These are phyloP conservation scores for Oscheius sp. DNA, from an alignment of 2,888 invertebrate genomes.

Conservation along the genomic window DNA sequence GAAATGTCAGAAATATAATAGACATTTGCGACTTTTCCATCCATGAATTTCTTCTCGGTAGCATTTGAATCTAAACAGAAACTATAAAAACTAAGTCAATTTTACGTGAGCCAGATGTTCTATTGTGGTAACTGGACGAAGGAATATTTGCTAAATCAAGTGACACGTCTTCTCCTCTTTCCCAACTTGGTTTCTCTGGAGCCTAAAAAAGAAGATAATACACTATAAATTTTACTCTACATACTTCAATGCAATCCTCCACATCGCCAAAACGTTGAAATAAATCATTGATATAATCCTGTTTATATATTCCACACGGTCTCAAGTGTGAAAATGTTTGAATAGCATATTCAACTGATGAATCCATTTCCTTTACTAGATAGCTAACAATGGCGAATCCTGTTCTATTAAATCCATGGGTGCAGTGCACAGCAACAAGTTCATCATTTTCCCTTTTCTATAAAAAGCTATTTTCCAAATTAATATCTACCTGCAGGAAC, in stretches of 20 bases:
- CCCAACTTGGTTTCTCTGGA: conserved; percentile 63
- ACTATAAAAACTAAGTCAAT: not conserved
- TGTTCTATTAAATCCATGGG: conserved; percentile 97
- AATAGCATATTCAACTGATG: conserved; percentile 83
- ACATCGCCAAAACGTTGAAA: conserved; percentile 84
- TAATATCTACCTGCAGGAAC: conserved; percentile 50
- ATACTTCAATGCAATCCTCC: conserved; percentile 75
- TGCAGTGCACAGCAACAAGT: conserved; percentile 85
- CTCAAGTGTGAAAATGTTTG: conserved; percentile 82
- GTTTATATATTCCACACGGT: conserved; percentile 96
- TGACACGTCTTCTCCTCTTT: conserved; percentile 44
- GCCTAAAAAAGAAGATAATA: conserved; percentile 36
- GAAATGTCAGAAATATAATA: not conserved
- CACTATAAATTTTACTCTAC: not conserved
- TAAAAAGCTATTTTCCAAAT: not conserved
- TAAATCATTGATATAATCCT: conserved; percentile 90
- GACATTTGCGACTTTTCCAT: conserved; percentile 61
- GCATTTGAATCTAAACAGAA: not conserved
- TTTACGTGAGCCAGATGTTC: not conserved
- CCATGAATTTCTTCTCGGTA: conserved; percentile 63
- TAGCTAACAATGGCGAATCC: conserved; percentile 94
- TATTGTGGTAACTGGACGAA: not conserved
- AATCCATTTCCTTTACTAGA: conserved; percentile 82
- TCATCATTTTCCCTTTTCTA: conserved; percentile 57
- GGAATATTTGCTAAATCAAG: conserved; percentile 10